These are phyloP conservation scores for Celastrina argiolus DNA, from an alignment of 2,888 invertebrate species.

Conservation along the genomic window DNA sequence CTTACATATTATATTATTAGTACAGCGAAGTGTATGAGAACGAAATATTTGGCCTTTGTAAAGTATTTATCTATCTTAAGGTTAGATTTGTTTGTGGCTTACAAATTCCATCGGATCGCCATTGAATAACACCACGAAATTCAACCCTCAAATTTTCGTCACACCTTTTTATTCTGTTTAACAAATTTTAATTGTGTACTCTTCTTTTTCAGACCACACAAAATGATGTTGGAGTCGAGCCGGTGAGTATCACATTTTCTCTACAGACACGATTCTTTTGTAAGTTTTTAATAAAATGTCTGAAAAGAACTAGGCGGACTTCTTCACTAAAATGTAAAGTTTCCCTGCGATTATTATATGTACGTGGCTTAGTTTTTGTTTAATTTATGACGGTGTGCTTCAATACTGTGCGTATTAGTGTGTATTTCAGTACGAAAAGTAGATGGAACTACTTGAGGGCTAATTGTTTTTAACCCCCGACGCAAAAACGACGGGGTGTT, in stretches of 20 bases:
- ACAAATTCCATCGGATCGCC: background rate
- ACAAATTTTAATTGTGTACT: slow-evolving; percentile 33
- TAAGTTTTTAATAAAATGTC: slow-evolving; percentile 20
- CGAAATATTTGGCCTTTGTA: background rate
- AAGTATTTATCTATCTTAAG: too few relatives aligned
- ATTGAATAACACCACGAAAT: background rate
- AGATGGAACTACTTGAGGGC: background rate
- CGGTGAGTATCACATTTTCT: slow-evolving; percentile 50
- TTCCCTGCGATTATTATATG: background rate
- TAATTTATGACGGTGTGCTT: background rate
- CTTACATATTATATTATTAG: background rate
- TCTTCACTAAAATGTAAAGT: slow-evolving; percentile 1
- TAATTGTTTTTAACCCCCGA: too few relatives aligned
- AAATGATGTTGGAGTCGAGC: slow-evolving; percentile 75
- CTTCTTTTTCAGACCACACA: slow-evolving; percentile 69
- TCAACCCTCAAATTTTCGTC: background rate
- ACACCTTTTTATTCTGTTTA: slow-evolving; percentile 13
- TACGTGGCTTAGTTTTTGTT: background rate
- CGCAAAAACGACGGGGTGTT: too few relatives aligned
- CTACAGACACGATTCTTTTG: background rate
- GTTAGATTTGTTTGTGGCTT: too few relatives aligned
- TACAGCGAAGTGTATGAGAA: background rate
- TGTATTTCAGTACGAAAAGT: too few relatives aligned
- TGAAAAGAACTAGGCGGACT: slow-evolving; percentile 14
- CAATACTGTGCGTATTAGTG: background rate